Evolutionary conservation across 2,888 invertebrate species (phyloP).

Genomic region (Hirtodrosophila cameraria): DNA sequence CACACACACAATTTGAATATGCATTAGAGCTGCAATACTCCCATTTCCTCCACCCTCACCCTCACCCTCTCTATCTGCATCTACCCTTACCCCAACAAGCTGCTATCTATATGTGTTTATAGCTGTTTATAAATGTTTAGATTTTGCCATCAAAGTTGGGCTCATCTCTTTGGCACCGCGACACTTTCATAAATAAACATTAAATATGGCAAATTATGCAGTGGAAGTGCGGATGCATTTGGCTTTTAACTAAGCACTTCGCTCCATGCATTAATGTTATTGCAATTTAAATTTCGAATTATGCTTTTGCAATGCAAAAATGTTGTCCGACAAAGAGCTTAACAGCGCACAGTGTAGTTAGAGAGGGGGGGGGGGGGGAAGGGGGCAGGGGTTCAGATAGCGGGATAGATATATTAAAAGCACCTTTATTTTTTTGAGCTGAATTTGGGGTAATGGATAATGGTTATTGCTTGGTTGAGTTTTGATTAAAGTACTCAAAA

Average conservation of each 20-base stretch:
- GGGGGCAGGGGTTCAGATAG: no score
- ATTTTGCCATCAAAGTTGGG: constrained; percentile 39
- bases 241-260: constrained; percentile 60
- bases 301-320: constrained; percentile 62
- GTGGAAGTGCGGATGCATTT: constrained; percentile 45
- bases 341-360: neutral
- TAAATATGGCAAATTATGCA: constrained; percentile 66
- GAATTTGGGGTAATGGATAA: no score
- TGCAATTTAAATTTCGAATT: constrained; percentile 74
- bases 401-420: no score
- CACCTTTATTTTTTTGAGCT: no score
- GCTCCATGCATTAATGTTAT: constrained; percentile 58
- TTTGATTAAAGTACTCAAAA: constrained; percentile 2
- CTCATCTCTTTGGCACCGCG: constrained; percentile 45
- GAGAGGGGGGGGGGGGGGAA: no score
- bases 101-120: constrained; percentile 25
- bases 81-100: no score
- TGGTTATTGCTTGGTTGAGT: neutral
- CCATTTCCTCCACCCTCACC: neutral
- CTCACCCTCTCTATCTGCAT: neutral
- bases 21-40: constrained; percentile 43
- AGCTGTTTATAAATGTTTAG: constrained; percentile 41
- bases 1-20: constrained; percentile 53
- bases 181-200: constrained; percentile 77
- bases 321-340: constrained; percentile 3